A percentile compares a stretch with the other conserved stretches of the same genome.
Conservation (phyloP, 2,797 vertebrate species). For the Pantherophis vulpinus region DNA sequence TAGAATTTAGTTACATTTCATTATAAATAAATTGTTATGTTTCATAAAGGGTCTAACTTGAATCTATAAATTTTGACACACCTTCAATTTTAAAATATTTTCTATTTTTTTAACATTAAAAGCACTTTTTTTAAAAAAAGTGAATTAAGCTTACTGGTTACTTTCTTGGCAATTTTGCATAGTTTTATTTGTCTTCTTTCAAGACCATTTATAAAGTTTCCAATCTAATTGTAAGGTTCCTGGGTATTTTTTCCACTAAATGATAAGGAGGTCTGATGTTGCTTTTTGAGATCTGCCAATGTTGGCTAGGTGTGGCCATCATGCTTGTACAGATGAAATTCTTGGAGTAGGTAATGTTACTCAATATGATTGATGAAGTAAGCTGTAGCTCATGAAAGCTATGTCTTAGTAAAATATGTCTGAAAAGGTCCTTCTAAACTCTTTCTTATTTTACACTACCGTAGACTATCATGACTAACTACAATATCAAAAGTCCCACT, state of each 20-base stretch:
- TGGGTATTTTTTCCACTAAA: neutral
- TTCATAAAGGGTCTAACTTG: slow-evolving; percentile 38
- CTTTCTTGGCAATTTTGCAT: neutral
- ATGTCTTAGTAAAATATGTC: neutral
- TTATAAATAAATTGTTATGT: slow-evolving; percentile 31
- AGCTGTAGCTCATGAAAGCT: neutral
- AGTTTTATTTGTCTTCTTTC: neutral
- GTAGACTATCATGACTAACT: neutral
- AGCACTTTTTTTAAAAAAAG: neutral
- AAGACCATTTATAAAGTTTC: neutral
- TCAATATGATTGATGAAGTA: neutral
- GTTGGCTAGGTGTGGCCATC: neutral
- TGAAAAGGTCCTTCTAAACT: neutral
- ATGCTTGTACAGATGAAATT: slow-evolving; percentile 58
- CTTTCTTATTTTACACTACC: neutral
- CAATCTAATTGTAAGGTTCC: neutral
- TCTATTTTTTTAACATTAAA: slow-evolving; percentile 46
- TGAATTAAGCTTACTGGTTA: neutral
- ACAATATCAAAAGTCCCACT: slow-evolving; percentile 64
- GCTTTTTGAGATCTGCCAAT: neutral
- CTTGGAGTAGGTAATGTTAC: slow-evolving; percentile 63
- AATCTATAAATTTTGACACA: neutral
- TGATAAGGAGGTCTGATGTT: neutral
- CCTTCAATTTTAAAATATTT: slow-evolving; percentile 15
- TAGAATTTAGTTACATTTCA: neutral